Percentiles rank a stretch among this genome's conserved stretches.
These are phyloP conservation scores for Gymnothorax reevesii DNA, from an alignment of 2,797 vertebrate species.

Conservation along the genomic window DNA sequence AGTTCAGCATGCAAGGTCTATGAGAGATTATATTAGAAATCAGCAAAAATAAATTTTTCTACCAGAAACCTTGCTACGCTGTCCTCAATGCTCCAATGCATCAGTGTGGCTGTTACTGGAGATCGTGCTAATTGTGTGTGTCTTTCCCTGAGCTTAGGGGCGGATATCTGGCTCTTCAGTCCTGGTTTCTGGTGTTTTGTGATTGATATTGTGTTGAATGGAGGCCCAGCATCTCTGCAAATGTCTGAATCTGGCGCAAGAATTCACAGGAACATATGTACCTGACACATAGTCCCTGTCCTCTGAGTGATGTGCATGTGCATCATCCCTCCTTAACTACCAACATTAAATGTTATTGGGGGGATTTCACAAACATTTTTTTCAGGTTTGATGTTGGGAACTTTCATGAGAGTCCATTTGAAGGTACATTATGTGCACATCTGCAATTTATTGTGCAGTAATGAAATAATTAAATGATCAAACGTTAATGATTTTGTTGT, in stretches of 20 bases:
- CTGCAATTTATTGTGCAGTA: neutral
- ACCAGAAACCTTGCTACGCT: slow-evolving; percentile 11
- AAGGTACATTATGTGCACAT: neutral
- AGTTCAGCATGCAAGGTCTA: neutral
- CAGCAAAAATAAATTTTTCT: neutral
- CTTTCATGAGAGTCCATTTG: neutral
- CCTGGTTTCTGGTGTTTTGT: neutral
- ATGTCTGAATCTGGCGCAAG: neutral
- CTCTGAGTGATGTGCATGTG: neutral
- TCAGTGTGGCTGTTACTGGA: neutral
- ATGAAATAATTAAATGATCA: neutral
- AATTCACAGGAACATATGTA: neutral
- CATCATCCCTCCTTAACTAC: neutral
- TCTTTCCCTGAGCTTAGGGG: neutral
- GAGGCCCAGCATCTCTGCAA: neutral
- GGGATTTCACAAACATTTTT: neutral
- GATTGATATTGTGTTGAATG: neutral
- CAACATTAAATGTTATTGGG: no score
- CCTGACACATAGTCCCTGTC: neutral
- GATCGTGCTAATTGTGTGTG: neutral
- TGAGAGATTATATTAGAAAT: slow-evolving; percentile 1
- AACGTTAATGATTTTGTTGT: neutral
- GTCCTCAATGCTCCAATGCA: slow-evolving; percentile 26
- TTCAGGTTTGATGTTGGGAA: neutral
- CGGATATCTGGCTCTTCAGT: neutral